Conservation (phyloP, 2,797 vertebrate genomes). For the Menidia menidia region DNA sequence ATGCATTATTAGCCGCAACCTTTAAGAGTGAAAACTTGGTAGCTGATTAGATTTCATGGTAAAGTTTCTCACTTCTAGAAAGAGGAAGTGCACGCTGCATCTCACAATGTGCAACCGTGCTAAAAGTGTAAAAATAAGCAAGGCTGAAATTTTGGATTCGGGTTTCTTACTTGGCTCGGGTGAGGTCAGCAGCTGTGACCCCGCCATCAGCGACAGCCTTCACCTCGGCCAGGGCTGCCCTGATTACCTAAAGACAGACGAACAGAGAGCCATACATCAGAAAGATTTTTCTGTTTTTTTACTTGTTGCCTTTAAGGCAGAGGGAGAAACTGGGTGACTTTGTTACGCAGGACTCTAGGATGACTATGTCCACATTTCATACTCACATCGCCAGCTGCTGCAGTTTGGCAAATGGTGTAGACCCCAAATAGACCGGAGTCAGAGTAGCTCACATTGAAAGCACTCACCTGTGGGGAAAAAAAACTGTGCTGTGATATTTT, state of each 20-base stretch:
- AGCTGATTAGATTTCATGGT: neutral
- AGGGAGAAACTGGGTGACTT: neutral
- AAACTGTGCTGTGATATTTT: neutral
- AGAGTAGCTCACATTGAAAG: conserved; percentile 91
- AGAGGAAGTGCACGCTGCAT: neutral
- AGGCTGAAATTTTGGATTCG: neutral
- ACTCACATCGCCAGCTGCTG: conserved; percentile 87
- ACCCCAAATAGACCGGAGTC: conserved; percentile 97
- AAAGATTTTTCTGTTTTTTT: neutral
- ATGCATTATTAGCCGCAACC: neutral
- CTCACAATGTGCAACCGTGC: neutral
- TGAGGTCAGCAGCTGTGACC: conserved; percentile 86
- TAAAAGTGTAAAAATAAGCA: neutral
- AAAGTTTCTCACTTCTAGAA: neutral
- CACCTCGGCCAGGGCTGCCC: conserved; percentile 88
- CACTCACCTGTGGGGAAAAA: conserved; percentile 83
- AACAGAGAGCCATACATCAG: neutral
- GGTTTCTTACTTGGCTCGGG: conserved; percentile 90
- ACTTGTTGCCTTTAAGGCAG: neutral
- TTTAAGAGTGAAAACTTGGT: neutral
- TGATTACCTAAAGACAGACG: conserved; percentile 87
- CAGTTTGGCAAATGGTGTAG: conserved; percentile 89
- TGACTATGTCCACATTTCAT: neutral
- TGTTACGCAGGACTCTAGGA: neutral
- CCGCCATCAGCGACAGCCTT: conserved; percentile 88